These are phyloP conservation scores for Helicolenus hilgendorfi DNA, from an alignment of 2,797 vertebrate genomes.

Conservation along the genomic window DNA sequence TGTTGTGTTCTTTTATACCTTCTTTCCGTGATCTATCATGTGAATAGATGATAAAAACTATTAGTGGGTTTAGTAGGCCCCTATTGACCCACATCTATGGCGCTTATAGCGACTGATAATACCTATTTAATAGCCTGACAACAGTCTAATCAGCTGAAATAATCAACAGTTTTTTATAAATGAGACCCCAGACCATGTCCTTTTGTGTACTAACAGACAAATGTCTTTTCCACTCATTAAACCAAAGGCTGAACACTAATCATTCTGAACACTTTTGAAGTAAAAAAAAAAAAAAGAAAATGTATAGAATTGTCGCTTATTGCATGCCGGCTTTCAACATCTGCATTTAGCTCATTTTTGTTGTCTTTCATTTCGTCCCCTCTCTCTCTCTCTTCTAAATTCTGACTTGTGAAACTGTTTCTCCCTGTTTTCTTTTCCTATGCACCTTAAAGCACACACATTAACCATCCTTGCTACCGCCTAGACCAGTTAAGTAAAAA, in stretches of 20 bases:
- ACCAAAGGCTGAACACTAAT: constrained; percentile 84
- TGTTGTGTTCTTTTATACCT: too few species aligned
- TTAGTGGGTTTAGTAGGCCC: too few species aligned
- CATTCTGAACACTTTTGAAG: constrained; percentile 14
- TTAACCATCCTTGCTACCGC: constrained; percentile 99
- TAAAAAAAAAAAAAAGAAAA: neutral
- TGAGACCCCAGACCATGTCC: neutral
- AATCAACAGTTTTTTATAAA: neutral
- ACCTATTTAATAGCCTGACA: too few species aligned
- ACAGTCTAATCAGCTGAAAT: too few species aligned
- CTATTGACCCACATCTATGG: too few species aligned
- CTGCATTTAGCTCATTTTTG: constrained; percentile 95
- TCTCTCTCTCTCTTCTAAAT: constrained; percentile 86
- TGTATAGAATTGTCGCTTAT: constrained; percentile 48
- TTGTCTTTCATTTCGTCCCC: constrained; percentile 90
- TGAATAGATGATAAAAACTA: too few species aligned
- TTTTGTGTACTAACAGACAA: neutral
- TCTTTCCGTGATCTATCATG: too few species aligned
- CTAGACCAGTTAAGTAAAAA: constrained; percentile 99
- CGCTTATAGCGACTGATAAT: too few species aligned
- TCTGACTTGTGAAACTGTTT: constrained; percentile 98
- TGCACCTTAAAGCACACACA: constrained; percentile 99
- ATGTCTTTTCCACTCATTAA: constrained; percentile 1
- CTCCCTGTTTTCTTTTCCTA: constrained; percentile 96
- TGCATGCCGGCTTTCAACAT: constrained; percentile 95